A percentile compares a stretch with the other conserved stretches of the same genome.
Evolutionary conservation across 2,888 invertebrate genomes (phyloP).

Genomic region (Micoletzkya japonica): DNA sequence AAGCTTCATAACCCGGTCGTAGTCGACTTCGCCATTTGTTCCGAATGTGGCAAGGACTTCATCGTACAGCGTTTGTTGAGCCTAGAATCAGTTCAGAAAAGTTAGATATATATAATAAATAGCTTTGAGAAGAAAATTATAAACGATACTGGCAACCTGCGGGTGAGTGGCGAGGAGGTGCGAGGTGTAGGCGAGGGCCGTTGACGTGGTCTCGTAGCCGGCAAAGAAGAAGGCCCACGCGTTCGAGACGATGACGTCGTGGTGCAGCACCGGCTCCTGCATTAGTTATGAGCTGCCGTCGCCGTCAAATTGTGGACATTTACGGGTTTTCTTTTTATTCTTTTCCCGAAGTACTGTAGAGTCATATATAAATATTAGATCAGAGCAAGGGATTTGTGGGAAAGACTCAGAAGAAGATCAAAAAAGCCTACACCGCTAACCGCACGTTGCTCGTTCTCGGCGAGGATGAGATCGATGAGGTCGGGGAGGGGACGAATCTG

Average conservation of each 20-base stretch:
- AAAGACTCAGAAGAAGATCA: not conserved
- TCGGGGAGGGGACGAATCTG: slow-evolving; percentile 25
- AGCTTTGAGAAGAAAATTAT: not conserved
- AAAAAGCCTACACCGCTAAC: slow-evolving; percentile 12
- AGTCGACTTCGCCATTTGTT: slow-evolving; percentile 7
- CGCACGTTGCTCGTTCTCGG: slow-evolving; percentile 22
- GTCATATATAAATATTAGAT: no score
- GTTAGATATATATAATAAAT: not conserved
- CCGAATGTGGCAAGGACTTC: slow-evolving; percentile 12
- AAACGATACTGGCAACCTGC: slow-evolving; percentile 45
- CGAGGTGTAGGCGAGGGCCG: slow-evolving; percentile 65
- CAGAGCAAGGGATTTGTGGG: no score
- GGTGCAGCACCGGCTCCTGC: slow-evolving; percentile 22
- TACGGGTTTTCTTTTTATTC: no score
- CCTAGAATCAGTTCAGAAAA: not conserved
- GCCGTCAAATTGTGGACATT: not conserved
- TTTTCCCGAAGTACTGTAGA: no score
- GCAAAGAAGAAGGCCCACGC: slow-evolving; percentile 30
- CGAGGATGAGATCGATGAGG: slow-evolving; percentile 26
- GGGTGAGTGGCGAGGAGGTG: slow-evolving; percentile 66
- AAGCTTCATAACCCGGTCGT: slow-evolving; percentile 23
- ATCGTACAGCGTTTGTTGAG: slow-evolving; percentile 5
- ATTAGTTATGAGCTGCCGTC: not conserved
- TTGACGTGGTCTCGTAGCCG: slow-evolving; percentile 66
- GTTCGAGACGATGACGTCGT: slow-evolving; percentile 26